A percentile compares a stretch with the other conserved stretches of the same genome.
These are phyloP conservation scores for Mirza zaza DNA, from an alignment of 2,113 vertebrate genomes.

Conservation along the genomic window DNA sequence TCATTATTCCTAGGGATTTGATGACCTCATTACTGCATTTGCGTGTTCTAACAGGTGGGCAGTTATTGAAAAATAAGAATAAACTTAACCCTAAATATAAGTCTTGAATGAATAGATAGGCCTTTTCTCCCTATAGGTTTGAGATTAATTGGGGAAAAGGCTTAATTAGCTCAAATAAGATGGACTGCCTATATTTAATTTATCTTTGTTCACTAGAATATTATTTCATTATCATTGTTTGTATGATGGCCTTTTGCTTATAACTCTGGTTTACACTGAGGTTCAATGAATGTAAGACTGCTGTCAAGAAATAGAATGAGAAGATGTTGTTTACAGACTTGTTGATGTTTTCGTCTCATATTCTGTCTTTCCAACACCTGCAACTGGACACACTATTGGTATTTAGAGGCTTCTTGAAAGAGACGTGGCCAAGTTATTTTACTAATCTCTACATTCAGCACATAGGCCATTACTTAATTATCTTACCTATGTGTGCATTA, in stretches of 20 bases:
- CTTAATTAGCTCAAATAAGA: neutral
- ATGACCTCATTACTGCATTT: neutral
- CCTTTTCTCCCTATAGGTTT: neutral
- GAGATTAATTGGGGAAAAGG: neutral
- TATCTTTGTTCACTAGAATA: neutral
- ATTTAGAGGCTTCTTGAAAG: conserved; percentile 33
- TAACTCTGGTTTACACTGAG: neutral
- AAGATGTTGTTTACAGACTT: neutral
- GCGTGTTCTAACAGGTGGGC: neutral
- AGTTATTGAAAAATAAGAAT: neutral
- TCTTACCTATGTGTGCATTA: neutral
- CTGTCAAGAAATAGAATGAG: neutral
- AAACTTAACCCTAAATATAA: neutral
- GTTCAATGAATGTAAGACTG: neutral
- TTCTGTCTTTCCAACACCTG: conserved; percentile 24
- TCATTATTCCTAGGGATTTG: neutral
- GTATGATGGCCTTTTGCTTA: neutral
- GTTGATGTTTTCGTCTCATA: neutral
- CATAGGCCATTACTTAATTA: neutral
- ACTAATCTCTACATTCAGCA: neutral
- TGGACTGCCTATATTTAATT: neutral
- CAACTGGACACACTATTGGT: conserved; percentile 17
- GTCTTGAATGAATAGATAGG: neutral
- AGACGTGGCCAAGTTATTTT: neutral
- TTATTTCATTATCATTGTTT: conserved; percentile 38